These are phyloP conservation scores for Brachypteracias leptosomus DNA, from an alignment of 2,113 vertebrate species.

Conservation along the genomic window DNA sequence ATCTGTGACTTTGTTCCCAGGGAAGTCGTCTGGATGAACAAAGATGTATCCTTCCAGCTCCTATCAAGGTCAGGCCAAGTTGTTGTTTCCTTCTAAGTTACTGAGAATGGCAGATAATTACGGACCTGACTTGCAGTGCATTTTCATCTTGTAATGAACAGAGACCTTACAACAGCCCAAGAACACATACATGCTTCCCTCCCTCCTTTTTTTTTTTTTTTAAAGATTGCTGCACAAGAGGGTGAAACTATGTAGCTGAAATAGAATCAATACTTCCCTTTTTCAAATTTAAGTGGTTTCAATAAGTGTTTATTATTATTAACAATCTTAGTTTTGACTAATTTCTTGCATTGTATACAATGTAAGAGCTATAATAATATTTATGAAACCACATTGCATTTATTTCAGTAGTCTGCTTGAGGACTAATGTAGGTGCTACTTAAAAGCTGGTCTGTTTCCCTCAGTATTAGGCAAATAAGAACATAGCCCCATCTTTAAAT, in stretches of 20 bases:
- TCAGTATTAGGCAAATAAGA: background rate
- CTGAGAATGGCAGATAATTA: background rate
- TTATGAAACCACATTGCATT: background rate
- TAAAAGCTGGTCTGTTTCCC: background rate
- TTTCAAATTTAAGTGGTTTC: background rate
- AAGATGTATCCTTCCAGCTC: constrained; percentile 85
- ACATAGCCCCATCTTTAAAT: background rate
- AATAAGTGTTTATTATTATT: background rate
- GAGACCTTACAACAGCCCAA: background rate
- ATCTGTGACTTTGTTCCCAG: constrained; percentile 64
- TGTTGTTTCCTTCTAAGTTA: background rate
- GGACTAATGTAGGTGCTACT: background rate
- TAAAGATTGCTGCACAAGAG: background rate
- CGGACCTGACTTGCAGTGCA: background rate
- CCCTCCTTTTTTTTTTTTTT: background rate
- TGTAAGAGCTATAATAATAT: background rate
- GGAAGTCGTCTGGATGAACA: constrained; percentile 88
- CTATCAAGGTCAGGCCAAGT: constrained; percentile 79
- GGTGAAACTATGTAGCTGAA: background rate
- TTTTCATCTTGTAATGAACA: background rate
- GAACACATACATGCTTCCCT: background rate
- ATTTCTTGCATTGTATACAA: background rate
- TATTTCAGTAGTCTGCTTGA: background rate
- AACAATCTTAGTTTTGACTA: background rate
- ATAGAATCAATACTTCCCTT: background rate